phyloP scores from a whole-genome alignment of 1,140 invertebrate species.

The Drosophila albomicans region DNA sequence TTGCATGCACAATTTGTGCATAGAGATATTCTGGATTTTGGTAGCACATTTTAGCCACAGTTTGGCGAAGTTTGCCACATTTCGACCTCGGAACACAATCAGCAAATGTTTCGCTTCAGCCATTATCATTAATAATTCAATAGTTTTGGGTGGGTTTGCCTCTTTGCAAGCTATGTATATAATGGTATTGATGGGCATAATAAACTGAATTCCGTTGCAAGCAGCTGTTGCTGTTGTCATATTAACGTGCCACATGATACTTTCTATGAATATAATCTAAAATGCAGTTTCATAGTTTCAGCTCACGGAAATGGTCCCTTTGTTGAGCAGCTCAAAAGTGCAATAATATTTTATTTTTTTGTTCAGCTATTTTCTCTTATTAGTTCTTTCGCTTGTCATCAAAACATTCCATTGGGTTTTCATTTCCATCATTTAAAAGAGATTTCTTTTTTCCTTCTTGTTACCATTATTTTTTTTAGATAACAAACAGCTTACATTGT shows the following conservation, averaged over 20 bases:
- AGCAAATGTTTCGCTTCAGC: conserved; percentile 14
- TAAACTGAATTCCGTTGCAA: neutral
- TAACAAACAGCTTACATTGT: neutral
- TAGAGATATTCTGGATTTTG: conserved; percentile 16
- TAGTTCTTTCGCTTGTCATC: neutral
- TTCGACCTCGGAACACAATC: conserved; percentile 9
- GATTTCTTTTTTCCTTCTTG: too few species aligned
- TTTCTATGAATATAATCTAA: neutral
- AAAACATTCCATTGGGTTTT: conserved; percentile 13
- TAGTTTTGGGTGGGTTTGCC: neutral
- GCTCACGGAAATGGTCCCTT: neutral
- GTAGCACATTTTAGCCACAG: conserved; percentile 8
- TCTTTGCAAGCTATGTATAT: neutral
- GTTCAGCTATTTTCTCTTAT: too few species aligned
- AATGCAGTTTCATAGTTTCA: conserved; percentile 16
- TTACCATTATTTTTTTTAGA: neutral
- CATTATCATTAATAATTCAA: conserved; percentile 28
- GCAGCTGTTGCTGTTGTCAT: conserved; percentile 9
- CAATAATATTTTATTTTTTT: neutral
- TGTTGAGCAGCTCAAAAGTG: neutral
- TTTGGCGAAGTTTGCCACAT: conserved; percentile 14
- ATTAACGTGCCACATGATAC: neutral
- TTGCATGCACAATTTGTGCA: conserved; percentile 15
- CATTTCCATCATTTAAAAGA: conserved; percentile 3
- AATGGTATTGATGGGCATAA: conserved; percentile 17